Evolutionary conservation across 2,113 vertebrate species (phyloP), one percentile per base, ranked within the genome.

Genomic region (Cromileptes altivelis): DNA sequence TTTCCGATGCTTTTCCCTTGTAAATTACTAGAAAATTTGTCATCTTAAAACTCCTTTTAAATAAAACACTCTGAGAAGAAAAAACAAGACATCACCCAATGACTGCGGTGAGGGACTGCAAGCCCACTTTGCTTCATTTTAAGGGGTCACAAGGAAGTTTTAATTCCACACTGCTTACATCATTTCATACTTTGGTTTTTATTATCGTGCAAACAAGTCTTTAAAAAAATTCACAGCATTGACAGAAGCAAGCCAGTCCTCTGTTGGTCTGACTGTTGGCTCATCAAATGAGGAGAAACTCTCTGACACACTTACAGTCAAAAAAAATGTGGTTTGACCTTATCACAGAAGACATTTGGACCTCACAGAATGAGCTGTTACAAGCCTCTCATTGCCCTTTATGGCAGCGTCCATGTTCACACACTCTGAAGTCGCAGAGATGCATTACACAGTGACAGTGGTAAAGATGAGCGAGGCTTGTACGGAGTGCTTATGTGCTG

Each of bases 331-430:
- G 56, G 13, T 86, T 89, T 93, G 90, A 94, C 94, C 93, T 95
- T 94, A 77, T 91, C 91, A 79, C 80, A 80, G 75, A 75, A 93
- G 93, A 92, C 89, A 93, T 91, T 89, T 85, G 77, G 75, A 86
- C 80, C 40, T 84, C 74, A 53, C 82, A 81, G 82, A 83, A 91
- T 61, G 65, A 86, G 76, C 61, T 12, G 67, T 81, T 89, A 92
- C 94, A 93, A 84, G 90, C 70, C 75, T 89, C 90, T 65, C 85
- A 80, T 93, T 94, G 92, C 83, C 94, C 93, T 95, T 91, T 92
- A 86, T 73, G 74, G 55, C 80, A 55, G 65, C 17, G 40, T 70
- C 77, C 72, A 27, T 78, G 77, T 83, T 63, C 87, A 77, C 75
- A 68, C 53, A 73, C 70, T 21, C 42, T 27, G 52, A 79, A 72